Evolutionary conservation across 2,888 invertebrate species (phyloP), one percentile per base, ranked within the genome.

Genomic region (Drosophila meridiana): DNA sequence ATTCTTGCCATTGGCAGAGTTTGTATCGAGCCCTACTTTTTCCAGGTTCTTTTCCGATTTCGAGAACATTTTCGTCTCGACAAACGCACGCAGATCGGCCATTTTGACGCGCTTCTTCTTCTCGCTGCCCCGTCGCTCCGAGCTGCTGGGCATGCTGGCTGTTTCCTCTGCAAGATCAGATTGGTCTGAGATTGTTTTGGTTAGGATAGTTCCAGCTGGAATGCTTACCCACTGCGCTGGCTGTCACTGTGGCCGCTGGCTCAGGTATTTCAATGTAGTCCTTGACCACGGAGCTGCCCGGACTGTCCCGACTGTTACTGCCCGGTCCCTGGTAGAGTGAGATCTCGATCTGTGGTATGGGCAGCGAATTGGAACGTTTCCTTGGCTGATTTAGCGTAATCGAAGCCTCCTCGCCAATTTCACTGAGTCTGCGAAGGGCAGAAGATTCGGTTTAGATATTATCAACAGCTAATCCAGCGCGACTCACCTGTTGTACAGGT

Each of bases 31-130:
- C 72, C 97, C 97, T 91, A 97, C 97, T 94, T 97, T 97, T 93
- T 98, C 98, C 87, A 98, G 93, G 72, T 97, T 97, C 93, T 97
- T 97, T 88, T 98, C 98, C 0, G 98, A 98, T 93, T 98, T 98
- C 0, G 98, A 98, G 66, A 98, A 94, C 83, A 98, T 94, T 93
- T 98, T 98, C 0, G 97, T 97, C 92, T 98, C 98, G 20, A 98
- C 98, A 89, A 98, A 98, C 2, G 98, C 97, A 92, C 97, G 96
- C 43, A 98, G 93, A 91, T 98, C 98, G 0, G 97, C 96, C 95
- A 98, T 98, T 94, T 98, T 97, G 95, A 97, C 97, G 91, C 96
- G 95, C 60, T 96, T 96, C 92, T 97, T 97, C 92, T 97, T 97
- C 90, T 97, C 97, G 90, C 97, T 97, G 1, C 96, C 95, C 48